phyloP scores from a whole-genome alignment of 37 sponge, comb jelly and placozoan species.

The Lycopodina hypogea region DNA sequence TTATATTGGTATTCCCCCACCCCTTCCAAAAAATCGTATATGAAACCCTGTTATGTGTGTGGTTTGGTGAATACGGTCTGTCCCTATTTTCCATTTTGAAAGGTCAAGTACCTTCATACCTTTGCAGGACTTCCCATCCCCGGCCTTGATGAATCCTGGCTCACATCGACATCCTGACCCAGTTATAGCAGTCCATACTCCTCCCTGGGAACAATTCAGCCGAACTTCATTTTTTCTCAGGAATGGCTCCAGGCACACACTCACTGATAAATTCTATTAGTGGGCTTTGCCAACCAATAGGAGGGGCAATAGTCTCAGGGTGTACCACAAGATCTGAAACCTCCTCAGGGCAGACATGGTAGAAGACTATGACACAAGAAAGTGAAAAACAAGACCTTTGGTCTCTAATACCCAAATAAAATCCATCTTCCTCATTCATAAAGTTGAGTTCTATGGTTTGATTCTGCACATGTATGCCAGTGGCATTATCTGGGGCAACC shows the following conservation, averaged over 20 bases:
- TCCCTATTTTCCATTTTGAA: too few relatives aligned
- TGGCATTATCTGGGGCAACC: background rate
- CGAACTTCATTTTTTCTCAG: background rate
- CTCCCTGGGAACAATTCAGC: conserved; percentile 8
- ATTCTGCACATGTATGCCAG: background rate
- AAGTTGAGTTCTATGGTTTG: background rate
- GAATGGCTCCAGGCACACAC: conserved; percentile 22
- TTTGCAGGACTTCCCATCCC: background rate
- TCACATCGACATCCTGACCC: conserved; percentile 7
- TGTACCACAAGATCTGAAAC: background rate
- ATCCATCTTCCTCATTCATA: background rate
- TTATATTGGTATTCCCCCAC: too few relatives aligned
- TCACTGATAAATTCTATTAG: background rate
- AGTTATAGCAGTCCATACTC: conserved; percentile 17
- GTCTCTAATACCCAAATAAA: conserved; percentile 34
- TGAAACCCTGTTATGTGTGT: too few relatives aligned
- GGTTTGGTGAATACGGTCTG: too few relatives aligned
- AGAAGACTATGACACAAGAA: conserved; percentile 26
- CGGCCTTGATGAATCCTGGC: background rate
- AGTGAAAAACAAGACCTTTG: conserved; percentile 3
- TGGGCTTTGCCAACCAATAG: background rate
- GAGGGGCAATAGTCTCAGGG: conserved; percentile 13
- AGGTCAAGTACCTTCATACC: background rate
- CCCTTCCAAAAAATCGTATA: too few relatives aligned
- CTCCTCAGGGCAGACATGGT: conserved; percentile 16